phyloP scores from a whole-genome alignment of 2,888 invertebrate species.

The Sacculina carcini region DNA sequence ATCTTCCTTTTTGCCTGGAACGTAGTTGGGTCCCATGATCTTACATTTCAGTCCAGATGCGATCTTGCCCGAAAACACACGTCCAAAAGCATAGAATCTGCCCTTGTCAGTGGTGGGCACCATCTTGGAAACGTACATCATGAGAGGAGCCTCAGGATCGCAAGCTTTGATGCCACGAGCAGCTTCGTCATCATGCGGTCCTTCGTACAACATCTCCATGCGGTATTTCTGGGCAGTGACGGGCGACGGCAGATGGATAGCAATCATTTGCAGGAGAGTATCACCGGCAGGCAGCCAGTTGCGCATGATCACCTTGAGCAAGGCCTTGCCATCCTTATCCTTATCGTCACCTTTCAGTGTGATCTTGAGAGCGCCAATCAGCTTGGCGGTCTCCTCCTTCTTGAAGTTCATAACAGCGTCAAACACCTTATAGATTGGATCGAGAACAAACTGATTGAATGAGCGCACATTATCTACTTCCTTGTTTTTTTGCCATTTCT shows the following conservation, averaged over 20 bases:
- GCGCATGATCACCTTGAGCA: conserved; percentile 93
- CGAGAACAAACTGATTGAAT: conserved; percentile 95
- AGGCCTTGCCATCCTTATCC: conserved; percentile 82
- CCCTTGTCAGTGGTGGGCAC: conserved; percentile 99
- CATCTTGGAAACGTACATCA: conserved; percentile 99
- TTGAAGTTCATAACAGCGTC: conserved; percentile 72
- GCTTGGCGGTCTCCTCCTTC: conserved; percentile 67
- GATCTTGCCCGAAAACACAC: conserved; percentile 91
- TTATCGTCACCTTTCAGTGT: conserved; percentile 77
- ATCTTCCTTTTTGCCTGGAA: conserved; percentile 96
- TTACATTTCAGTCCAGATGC: conserved; percentile 76
- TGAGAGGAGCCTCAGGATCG: conserved; percentile 85
- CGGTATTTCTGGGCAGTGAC: conserved; percentile 97
- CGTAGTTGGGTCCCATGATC: conserved; percentile 97
- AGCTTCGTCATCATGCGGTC: conserved; percentile 84
- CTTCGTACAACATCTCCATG: conserved; percentile 99
- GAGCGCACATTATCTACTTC: conserved; percentile 79
- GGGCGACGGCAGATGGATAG: conserved; percentile 95
- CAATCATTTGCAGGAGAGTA: conserved; percentile 99
- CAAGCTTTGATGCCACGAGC: conserved; percentile 74
- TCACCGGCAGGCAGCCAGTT: conserved; percentile 99
- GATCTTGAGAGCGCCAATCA: conserved; percentile 74
- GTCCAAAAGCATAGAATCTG: conserved; percentile 98
- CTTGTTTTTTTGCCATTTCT: conserved; percentile 91
- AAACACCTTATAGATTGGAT: conserved; percentile 90